These are phyloP conservation scores for Aphidius gifuensis DNA, from an alignment of 1,140 invertebrate species.

Conservation along the genomic window DNA sequence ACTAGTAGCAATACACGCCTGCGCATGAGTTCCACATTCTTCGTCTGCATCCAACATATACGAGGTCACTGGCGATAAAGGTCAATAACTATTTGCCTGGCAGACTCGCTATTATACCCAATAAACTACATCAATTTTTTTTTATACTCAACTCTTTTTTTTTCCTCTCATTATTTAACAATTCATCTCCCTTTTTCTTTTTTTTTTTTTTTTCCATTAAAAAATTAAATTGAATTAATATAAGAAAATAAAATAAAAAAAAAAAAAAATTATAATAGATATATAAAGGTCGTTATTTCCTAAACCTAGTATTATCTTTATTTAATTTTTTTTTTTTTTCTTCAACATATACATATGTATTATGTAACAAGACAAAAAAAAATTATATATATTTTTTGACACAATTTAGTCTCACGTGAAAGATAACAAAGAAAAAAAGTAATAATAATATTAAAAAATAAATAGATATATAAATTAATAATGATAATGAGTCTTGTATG, in stretches of 20 bases:
- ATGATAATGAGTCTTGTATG: too few species aligned
- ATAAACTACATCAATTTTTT: not conserved
- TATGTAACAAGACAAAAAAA: too few species aligned
- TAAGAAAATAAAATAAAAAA: not conserved
- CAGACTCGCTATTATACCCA: slow-evolving; percentile 21
- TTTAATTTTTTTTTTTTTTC: too few species aligned
- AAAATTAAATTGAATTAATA: slow-evolving; percentile 7
- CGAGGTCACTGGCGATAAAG: slow-evolving; percentile 31
- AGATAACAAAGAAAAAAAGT: too few species aligned
- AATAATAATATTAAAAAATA: too few species aligned
- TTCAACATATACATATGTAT: too few species aligned
- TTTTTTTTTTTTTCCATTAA: not conserved
- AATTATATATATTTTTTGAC: too few species aligned
- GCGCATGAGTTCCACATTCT: slow-evolving; percentile 22
- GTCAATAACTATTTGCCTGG: slow-evolving; percentile 37
- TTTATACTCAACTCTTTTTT: not conserved
- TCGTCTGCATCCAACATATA: slow-evolving; percentile 20
- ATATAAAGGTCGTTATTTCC: too few species aligned
- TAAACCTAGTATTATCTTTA: too few species aligned
- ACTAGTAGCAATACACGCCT: slow-evolving; percentile 8
- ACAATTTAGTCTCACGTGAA: too few species aligned
- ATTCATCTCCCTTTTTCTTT: not conserved
- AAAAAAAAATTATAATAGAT: too few species aligned
- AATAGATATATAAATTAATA: too few species aligned
- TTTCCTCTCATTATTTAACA: not conserved